These are phyloP conservation scores for Mormyrus lacerda DNA, from an alignment of 2,113 vertebrate genomes.

Conservation along the genomic window DNA sequence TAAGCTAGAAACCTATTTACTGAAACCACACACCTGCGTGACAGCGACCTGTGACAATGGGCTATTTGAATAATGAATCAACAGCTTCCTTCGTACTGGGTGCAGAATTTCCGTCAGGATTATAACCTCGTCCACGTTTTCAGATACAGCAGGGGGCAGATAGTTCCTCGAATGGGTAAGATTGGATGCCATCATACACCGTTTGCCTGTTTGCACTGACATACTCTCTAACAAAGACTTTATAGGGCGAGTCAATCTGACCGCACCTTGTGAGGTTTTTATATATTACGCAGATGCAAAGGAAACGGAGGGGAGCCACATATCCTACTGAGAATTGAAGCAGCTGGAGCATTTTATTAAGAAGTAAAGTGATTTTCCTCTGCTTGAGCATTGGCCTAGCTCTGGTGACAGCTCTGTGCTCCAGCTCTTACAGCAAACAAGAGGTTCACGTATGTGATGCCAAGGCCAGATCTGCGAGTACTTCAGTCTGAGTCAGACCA, in stretches of 20 bases:
- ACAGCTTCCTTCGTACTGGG: neutral
- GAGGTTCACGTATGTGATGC: neutral
- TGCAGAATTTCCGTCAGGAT: neutral
- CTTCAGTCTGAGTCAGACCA: neutral
- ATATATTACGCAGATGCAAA: neutral
- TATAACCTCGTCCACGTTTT: neutral
- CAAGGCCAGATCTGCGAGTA: neutral
- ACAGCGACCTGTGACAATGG: neutral
- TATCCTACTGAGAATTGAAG: neutral
- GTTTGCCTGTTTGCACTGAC: neutral
- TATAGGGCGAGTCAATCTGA: neutral
- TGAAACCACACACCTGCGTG: neutral
- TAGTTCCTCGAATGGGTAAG: neutral
- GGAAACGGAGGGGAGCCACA: neutral
- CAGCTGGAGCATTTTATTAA: neutral
- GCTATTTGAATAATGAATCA: conserved; percentile 7
- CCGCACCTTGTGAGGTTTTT: neutral
- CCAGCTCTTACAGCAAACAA: neutral
- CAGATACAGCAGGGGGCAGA: neutral
- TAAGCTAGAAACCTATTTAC: neutral
- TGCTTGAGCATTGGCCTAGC: neutral
- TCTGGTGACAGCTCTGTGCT: neutral
- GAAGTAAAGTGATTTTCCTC: neutral
- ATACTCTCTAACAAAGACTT: neutral
- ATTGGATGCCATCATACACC: neutral